Conservation (phyloP, 2,113 vertebrate genomes). For the Leptobrachium leishanense region DNA sequence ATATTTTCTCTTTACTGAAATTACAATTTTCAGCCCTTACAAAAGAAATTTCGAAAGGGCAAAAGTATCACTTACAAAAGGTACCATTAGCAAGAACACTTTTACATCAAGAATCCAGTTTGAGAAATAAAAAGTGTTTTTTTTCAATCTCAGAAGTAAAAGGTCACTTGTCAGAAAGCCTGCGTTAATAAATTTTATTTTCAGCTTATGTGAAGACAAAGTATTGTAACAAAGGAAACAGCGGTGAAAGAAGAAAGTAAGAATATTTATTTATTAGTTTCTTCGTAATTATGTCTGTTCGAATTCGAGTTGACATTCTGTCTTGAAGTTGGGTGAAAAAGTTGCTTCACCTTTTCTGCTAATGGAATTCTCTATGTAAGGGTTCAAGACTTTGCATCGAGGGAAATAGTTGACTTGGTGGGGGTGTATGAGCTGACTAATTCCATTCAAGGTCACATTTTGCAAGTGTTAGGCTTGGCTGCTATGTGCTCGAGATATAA, state of each 20-base stretch:
- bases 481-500: no score
- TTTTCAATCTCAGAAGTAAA: slow-evolving; percentile 34
- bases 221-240: slow-evolving; percentile 29
- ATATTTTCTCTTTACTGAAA: background rate
- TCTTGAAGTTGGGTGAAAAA: no score
- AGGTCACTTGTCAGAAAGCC: slow-evolving; percentile 42
- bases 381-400: no score
- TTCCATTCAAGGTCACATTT: no score
- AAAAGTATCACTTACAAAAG: slow-evolving; percentile 30
- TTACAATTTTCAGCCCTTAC: slow-evolving; percentile 23
- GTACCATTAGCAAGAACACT: slow-evolving; percentile 33
- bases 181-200: slow-evolving; percentile 36
- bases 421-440: no score
- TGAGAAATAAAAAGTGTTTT: slow-evolving; percentile 22
- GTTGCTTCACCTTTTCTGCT: no score
- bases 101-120: slow-evolving; percentile 15
- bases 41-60: slow-evolving; percentile 42
- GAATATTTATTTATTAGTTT: no score
- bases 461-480: no score
- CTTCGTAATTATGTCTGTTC: no score
- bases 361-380: no score
- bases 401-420: no score
- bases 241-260: background rate
- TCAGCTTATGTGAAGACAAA: slow-evolving; percentile 19
- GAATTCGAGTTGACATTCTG: no score